Evolutionary conservation across 2,888 invertebrate species (phyloP), one percentile per base, ranked within the genome.

Genomic region (Lithophane ornitopus): DNA sequence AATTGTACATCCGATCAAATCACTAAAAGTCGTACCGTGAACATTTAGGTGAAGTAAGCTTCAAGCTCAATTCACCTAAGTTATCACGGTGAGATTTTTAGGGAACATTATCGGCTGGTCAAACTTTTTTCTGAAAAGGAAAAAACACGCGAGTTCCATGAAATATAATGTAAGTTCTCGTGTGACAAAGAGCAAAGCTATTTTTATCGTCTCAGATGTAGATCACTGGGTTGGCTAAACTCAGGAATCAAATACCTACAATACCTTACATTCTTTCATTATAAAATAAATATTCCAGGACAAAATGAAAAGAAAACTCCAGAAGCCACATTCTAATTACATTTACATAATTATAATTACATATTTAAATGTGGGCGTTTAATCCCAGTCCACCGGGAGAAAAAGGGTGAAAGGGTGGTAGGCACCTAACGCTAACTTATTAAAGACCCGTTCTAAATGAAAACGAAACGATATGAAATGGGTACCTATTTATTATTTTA

Each of bases 391-490:
- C 66, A 2, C 49, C 7, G 26, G 14, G 41, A 52, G 26, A 41
- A 34, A 34, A 6, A 34, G 34, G 34, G 34, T 34, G 34, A 34
- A 11, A 2, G 54, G 65, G 28, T 34, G 44, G 66, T 28, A 12
- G 2, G 34, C 54, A 67, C 62, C 41, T 58, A 67, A 56, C 22
- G 41, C 6, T 74, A 62, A 67, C 62, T 74, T 67, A 78, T 80
- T 74, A 67, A 80, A 78, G 22, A 19, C 61, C 67, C 62, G 16
- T 74, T 78, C 49, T 14, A 74, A 80, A 74, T 74, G 28, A 67
- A 80, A 78, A 56, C 46, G 41, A 73, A 80, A 74, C 54, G 54
- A 61, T 52, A 74, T 62, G 14, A 74, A 80, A 80, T 80, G 62
- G 46, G 41, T 34, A 54, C 22, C 4, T 16, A 9, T 9, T 70